Conservation (phyloP, 1,140 invertebrate genomes). For the Battus philenor region DNA sequence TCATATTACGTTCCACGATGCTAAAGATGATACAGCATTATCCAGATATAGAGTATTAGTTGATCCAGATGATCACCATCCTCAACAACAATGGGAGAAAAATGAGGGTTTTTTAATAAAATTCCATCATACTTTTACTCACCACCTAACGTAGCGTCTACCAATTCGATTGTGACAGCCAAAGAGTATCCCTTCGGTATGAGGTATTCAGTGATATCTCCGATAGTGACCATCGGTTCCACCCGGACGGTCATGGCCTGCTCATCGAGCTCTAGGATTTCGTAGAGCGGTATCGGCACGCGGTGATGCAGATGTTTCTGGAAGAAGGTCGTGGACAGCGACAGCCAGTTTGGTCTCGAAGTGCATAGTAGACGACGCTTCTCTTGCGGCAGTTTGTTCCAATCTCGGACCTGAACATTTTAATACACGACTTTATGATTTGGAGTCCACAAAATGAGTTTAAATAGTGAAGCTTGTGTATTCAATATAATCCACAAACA, state of each 20-base stretch:
- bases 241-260: constrained; percentile 81
- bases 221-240: constrained; percentile 89
- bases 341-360: constrained; percentile 81
- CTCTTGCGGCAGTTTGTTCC: constrained; percentile 75
- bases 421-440: no score
- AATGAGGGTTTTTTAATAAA: no score
- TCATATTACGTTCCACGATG: no score
- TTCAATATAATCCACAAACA: no score
- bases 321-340: constrained; percentile 81
- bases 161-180: constrained; percentile 86
- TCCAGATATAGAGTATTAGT: no score
- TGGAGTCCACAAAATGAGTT: not conserved
- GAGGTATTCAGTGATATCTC: constrained; percentile 84
- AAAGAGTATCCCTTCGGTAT: constrained; percentile 86
- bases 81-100: no score
- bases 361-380: constrained; percentile 79
- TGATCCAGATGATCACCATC: no score
- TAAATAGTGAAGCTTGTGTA: no score
- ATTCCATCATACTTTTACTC: no score
- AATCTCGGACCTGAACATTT: constrained; percentile 75
- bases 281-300: constrained; percentile 79
- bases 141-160: constrained; percentile 86
- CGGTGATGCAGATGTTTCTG: constrained; percentile 79
- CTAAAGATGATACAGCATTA: no score
- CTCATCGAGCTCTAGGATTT: constrained; percentile 83